Base-by-base conservation (phyloP, 2,113 vertebrate genomes). In the Esox niger region DNA sequence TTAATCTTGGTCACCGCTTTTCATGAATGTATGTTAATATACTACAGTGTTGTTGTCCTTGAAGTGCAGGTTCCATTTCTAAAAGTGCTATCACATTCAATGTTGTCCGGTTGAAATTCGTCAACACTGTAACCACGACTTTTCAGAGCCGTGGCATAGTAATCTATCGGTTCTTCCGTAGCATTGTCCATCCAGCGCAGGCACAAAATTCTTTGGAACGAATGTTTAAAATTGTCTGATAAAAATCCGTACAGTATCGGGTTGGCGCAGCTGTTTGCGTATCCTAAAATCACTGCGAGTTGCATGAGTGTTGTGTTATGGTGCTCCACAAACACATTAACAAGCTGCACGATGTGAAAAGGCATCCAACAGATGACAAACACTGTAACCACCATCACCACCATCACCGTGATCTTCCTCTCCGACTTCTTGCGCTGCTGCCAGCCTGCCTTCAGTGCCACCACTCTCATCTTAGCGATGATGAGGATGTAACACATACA, bases 331-430 rank as follows among this genome's bases (percentile, higher is more conserved):
- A 96, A 95, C 68, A 96, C 93, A 68, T 93, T 93, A 32, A 95
- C 93, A 69, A 96, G 84, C 89, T 96, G 94, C 73, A 95, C 93
- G 2, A 95, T 89, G 66, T 96, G 95, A 85, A 96, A 96, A 1
- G 94, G 94, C 94, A 96, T 95, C 94, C 94, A 96, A 79, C 94
- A 96, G 81, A 96, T 93, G 71, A 96, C 93, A 67, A 96, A 96
- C 72, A 96, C 94, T 71, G 92, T 91, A 58, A 96, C 94, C 73
- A 96, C 94, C 91, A 95, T 95, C 92, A 95, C 92, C 64, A 96
- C 94, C 94, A 96, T 95, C 43, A 95, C 87, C 0, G 94, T 96
- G 80, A 96, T 94, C 85, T 95, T 95, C 62, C 94, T 89, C 84
- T 96, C 94, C 0, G 94, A 95, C 80, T 92, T 92, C 71, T 93